Evolutionary conservation across 2,797 vertebrate genomes (phyloP).

Genomic region (Leptoclinus maculatus): DNA sequence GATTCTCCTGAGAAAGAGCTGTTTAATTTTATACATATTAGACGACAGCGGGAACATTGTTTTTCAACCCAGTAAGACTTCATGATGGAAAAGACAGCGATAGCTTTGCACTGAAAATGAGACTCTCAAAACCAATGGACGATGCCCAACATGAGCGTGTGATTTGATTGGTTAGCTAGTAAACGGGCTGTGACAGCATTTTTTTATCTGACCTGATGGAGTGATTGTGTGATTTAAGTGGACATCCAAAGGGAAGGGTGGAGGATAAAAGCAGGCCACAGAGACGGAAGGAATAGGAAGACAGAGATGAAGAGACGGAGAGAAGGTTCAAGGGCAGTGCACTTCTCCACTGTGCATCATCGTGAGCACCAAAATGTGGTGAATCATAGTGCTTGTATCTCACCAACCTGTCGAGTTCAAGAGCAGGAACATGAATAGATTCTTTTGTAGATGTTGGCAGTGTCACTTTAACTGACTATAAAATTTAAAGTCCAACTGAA

Average conservation of each 20-base stretch:
- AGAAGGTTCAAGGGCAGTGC: not conserved
- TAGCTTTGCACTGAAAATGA: not conserved
- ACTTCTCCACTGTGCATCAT: not conserved
- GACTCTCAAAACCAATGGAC: not conserved
- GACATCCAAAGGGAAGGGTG: slow-evolving; percentile 5
- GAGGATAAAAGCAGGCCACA: not conserved
- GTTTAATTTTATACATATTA: slow-evolving; percentile 49
- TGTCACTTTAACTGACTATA: not conserved
- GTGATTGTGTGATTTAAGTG: slow-evolving; percentile 13
- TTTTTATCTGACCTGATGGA: slow-evolving; percentile 34
- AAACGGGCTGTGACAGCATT: slow-evolving; percentile 34
- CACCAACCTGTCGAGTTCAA: not conserved
- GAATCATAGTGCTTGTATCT: not conserved
- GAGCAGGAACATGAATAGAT: not conserved
- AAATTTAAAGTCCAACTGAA: not conserved
- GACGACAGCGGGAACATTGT: not conserved
- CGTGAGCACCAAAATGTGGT: not conserved
- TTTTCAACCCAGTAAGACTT: not conserved
- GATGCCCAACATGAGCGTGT: not conserved
- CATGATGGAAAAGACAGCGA: slow-evolving; percentile 6
- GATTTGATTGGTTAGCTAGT: slow-evolving; percentile 42
- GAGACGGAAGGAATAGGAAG: not conserved
- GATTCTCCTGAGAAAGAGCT: slow-evolving; percentile 31
- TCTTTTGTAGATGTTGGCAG: not conserved
- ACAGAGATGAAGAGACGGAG: not conserved